Evolutionary conservation across 2,888 invertebrate species (phyloP).

Genomic region (Drosophila longiperda): DNA sequence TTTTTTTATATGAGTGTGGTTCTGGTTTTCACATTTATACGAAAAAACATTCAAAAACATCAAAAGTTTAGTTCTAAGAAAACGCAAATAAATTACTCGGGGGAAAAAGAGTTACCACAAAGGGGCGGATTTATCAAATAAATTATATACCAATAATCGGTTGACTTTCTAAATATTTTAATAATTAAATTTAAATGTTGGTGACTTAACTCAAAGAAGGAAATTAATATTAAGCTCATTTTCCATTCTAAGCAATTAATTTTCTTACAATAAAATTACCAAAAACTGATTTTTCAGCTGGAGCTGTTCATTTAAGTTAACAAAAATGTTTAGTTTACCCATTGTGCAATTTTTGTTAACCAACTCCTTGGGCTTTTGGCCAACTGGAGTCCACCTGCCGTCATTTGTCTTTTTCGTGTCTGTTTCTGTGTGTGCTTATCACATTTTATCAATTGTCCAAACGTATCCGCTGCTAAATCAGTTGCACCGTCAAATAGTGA

Average conservation of each 20-base stretch:
- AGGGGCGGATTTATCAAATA: neutral
- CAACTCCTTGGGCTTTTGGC: constrained; percentile 37
- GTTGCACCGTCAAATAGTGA: constrained; percentile 30
- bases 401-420: constrained; percentile 68
- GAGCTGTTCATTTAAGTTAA: neutral
- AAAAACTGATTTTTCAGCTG: neutral
- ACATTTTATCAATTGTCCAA: constrained; percentile 79
- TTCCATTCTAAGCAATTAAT: neutral
- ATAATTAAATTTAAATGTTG: neutral
- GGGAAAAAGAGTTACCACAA: too few relatives aligned
- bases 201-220: too few relatives aligned
- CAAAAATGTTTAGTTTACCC: neutral
- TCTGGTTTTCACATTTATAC: neutral
- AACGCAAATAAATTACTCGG: fast-evolving
- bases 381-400: constrained; percentile 55
- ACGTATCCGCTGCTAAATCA: constrained; percentile 74
- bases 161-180: neutral
- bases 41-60: neutral
- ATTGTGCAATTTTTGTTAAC: neutral
- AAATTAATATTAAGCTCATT: neutral
- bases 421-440: constrained; percentile 53
- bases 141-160: neutral
- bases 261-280: neutral
- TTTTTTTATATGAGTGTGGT: neutral
- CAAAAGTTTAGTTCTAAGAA: neutral